Conservation (phyloP, 1,140 invertebrate species). For the Bombus waltoni region DNA sequence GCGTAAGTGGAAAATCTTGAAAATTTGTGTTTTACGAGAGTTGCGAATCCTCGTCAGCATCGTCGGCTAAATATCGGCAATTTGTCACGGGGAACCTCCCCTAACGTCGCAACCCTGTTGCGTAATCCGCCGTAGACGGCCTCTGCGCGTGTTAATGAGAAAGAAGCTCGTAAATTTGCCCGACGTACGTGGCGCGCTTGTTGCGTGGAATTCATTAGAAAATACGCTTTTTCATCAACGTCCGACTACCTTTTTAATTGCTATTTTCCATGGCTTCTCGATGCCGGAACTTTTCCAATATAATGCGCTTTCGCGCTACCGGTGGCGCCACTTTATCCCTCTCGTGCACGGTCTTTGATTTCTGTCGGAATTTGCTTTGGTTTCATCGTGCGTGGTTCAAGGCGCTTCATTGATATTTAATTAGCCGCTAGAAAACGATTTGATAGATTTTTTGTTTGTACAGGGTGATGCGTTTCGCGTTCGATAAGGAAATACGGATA, state of each 20-base stretch:
- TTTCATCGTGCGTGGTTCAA: background rate
- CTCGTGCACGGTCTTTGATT: background rate
- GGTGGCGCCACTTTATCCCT: background rate
- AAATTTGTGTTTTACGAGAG: background rate
- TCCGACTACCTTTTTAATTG: slow-evolving; percentile 27
- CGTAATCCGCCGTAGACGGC: slow-evolving; percentile 5
- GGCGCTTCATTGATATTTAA: background rate
- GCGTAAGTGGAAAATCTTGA: background rate
- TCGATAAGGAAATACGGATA: background rate
- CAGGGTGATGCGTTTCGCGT: background rate
- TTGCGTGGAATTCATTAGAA: slow-evolving; percentile 22
- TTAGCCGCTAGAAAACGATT: background rate
- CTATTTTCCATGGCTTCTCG: slow-evolving; percentile 15
- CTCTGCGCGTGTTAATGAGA: slow-evolving; percentile 36
- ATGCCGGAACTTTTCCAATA: slow-evolving; percentile 15
- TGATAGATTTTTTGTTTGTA: too few species aligned
- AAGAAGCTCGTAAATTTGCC: slow-evolving; percentile 41
- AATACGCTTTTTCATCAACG: slow-evolving; percentile 27
- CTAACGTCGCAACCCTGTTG: slow-evolving; percentile 13
- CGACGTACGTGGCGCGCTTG: too few species aligned
- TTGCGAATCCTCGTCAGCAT: background rate
- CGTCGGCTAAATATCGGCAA: slow-evolving; percentile 27
- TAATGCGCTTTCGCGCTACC: background rate
- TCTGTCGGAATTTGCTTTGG: background rate
- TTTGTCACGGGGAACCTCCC: slow-evolving; percentile 24